Percentiles rank a stretch among this genome's conserved stretches.
Conservation (phyloP, 1,140 invertebrate species). For the Drosophila sp. region DNA sequence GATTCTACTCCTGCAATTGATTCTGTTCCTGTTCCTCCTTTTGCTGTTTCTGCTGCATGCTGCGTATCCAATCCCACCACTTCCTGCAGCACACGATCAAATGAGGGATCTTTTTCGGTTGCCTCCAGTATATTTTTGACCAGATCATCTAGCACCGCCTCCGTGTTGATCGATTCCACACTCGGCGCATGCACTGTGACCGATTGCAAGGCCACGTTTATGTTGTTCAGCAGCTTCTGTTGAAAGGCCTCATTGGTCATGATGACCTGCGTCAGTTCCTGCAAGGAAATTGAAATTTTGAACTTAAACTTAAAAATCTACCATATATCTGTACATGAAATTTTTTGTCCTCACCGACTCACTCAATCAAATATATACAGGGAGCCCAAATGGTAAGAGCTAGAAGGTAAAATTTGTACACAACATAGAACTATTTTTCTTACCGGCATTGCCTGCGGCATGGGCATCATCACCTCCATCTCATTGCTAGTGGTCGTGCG, state of each 20-base stretch:
- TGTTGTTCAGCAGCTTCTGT: conserved; percentile 72
- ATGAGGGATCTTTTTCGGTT: conserved; percentile 79
- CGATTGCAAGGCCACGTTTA: conserved; percentile 70
- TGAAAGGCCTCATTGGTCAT: conserved; percentile 73
- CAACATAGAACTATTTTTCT: neutral
- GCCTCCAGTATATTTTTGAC: conserved; percentile 76
- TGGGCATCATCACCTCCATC: conserved; percentile 25
- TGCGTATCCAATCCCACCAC: conserved; percentile 61
- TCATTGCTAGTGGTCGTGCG: conserved; percentile 20
- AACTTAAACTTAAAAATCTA: neutral
- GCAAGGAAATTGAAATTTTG: neutral
- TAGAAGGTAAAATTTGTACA: neutral
- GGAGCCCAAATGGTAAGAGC: no score
- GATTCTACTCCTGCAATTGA: neutral
- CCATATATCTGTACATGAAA: no score
- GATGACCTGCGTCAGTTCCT: conserved; percentile 73
- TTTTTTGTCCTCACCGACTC: no score
- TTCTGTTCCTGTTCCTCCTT: neutral
- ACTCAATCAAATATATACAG: no score
- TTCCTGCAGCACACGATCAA: conserved; percentile 75
- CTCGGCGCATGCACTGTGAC: conserved; percentile 53
- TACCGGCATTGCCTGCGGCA: conserved; percentile 64
- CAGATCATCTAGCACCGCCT: conserved; percentile 68
- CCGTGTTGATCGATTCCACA: conserved; percentile 38
- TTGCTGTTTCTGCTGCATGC: neutral